These are phyloP conservation scores for Chloroclystis v-ata DNA, from an alignment of 2,888 invertebrate genomes.

Conservation along the genomic window DNA sequence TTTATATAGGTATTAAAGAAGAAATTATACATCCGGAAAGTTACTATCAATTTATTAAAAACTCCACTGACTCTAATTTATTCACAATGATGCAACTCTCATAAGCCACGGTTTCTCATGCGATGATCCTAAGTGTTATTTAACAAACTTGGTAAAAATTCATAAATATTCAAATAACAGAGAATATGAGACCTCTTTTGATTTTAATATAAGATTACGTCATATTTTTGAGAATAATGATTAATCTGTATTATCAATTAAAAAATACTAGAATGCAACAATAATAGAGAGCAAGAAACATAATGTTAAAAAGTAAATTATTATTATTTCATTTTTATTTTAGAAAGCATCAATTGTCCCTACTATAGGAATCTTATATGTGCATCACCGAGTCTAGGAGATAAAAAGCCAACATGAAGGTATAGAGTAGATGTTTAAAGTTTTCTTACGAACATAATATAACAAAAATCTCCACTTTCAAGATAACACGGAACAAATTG, in stretches of 20 bases:
- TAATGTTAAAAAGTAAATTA: no score
- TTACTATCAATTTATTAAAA: conserved; percentile 10
- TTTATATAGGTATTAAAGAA: no score
- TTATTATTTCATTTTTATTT: no score
- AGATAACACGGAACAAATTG: conserved; percentile 18
- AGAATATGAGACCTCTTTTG: conserved; percentile 9
- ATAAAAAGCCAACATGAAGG: no score
- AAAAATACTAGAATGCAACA: no score
- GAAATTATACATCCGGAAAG: not conserved
- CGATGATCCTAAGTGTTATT: conserved; percentile 17
- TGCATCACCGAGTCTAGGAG: no score
- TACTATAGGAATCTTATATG: no score
- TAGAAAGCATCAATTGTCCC: no score
- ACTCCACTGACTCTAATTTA: conserved; percentile 7
- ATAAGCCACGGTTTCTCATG: conserved; percentile 21
- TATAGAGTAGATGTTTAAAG: no score
- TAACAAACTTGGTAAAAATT: conserved; percentile 16
- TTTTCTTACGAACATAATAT: not conserved
- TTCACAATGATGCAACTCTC: conserved; percentile 20
- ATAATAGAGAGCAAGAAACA: no score
- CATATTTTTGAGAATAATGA: not conserved
- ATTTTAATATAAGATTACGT: not conserved
- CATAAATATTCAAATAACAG: conserved; percentile 21
- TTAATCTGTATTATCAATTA: no score
- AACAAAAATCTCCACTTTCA: conserved; percentile 7